Percentiles rank a stretch among this genome's conserved stretches.
Conservation (phyloP, 2,888 invertebrate genomes). For the Vesta saturnalis region DNA sequence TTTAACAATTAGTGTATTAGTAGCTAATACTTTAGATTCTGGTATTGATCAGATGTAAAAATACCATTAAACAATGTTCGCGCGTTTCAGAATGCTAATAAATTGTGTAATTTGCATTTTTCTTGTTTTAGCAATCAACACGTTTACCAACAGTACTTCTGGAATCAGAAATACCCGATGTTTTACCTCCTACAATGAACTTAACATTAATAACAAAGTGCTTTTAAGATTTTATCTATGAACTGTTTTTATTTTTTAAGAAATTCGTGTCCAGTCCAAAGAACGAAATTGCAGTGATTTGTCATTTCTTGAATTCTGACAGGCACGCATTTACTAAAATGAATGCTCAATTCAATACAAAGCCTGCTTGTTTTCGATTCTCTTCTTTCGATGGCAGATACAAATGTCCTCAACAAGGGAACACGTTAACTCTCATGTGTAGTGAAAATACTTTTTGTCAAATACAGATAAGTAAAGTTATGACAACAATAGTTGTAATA, state of each 20-base stretch:
- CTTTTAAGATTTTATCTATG: neutral
- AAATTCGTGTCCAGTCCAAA: slow-evolving; percentile 44
- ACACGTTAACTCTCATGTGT: slow-evolving; percentile 27
- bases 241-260: slow-evolving; percentile 25
- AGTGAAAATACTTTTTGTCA: slow-evolving; percentile 16
- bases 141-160: too few relatives aligned
- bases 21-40: too few relatives aligned
- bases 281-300: slow-evolving; percentile 47
- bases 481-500: too few relatives aligned
- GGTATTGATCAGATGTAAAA: too few relatives aligned
- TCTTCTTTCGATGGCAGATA: slow-evolving; percentile 43
- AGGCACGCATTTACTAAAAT: slow-evolving; percentile 47
- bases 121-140: too few relatives aligned
- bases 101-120: too few relatives aligned
- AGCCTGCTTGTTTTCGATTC: slow-evolving; percentile 46
- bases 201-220: neutral
- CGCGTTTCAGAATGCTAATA: too few relatives aligned
- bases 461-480: neutral
- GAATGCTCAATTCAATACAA: slow-evolving; percentile 49
- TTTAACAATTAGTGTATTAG: too few relatives aligned
- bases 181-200: too few relatives aligned
- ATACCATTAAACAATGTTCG: too few relatives aligned
- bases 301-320: slow-evolving; percentile 49
- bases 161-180: too few relatives aligned
- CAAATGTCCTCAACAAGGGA: slow-evolving; percentile 28